A percentile compares a stretch with the other conserved stretches of the same genome.
Conservation (phyloP, 35 echinoderm and acorn worm genomes). For the Nesometra sesokonis region DNA sequence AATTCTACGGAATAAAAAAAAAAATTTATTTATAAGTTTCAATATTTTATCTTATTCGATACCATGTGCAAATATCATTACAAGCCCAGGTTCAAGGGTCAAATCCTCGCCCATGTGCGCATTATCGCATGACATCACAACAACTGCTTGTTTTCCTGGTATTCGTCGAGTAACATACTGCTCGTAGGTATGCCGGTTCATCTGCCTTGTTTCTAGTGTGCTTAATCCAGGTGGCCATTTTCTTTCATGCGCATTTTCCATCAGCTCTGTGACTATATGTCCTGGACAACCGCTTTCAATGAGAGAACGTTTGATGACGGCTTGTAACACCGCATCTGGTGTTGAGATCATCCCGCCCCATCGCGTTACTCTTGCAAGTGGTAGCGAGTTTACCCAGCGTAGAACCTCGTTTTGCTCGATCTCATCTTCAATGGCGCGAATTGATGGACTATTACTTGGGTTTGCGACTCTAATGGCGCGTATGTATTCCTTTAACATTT, state of each 20-base stretch:
- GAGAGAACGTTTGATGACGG: slow-evolving; percentile 95
- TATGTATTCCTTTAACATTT: slow-evolving; percentile 95
- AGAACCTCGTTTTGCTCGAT: slow-evolving; percentile 92
- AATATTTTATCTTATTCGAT: slow-evolving; percentile 56
- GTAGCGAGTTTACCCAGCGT: slow-evolving; percentile 90
- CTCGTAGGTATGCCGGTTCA: slow-evolving; percentile 94
- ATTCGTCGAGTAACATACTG: slow-evolving; percentile 89
- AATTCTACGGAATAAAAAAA: too few species aligned
- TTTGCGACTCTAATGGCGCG: slow-evolving; percentile 78
- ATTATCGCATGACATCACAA: slow-evolving; percentile 95
- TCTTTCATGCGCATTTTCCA: slow-evolving; percentile 97
- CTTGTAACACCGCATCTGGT: slow-evolving; percentile 87
- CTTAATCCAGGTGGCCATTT: slow-evolving; percentile 90
- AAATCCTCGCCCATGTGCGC: slow-evolving; percentile 90
- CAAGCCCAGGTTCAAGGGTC: slow-evolving; percentile 78
- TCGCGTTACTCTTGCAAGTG: slow-evolving; percentile 70
- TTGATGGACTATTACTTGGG: slow-evolving; percentile 73
- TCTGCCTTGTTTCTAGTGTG: slow-evolving; percentile 87
- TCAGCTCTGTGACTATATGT: slow-evolving; percentile 81
- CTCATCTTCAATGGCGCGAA: slow-evolving; percentile 96
- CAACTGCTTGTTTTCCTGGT: slow-evolving; percentile 91
- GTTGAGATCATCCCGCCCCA: slow-evolving; percentile 99
- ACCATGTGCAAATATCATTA: slow-evolving; percentile 99
- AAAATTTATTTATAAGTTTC: too few species aligned
- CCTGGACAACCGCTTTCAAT: slow-evolving; percentile 77